phyloP scores from a whole-genome alignment of 2,888 invertebrate species.

The Unio delphinus region DNA sequence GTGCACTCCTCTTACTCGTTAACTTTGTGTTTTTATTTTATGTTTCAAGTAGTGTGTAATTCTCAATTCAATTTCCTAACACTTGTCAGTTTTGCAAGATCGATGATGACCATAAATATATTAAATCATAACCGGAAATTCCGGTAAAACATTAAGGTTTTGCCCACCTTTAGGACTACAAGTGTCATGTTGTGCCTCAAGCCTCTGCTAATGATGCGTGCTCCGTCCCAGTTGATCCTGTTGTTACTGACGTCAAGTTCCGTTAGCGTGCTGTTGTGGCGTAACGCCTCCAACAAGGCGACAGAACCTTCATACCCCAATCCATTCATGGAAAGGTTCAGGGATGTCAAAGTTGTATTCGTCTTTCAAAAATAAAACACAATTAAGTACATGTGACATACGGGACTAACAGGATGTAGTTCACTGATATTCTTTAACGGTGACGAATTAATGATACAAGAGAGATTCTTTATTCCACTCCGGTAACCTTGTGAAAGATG shows the following conservation, averaged over 20 bases:
- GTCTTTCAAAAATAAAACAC: conserved; percentile 25
- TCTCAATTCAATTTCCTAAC: too few species aligned
- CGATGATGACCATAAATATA: too few species aligned
- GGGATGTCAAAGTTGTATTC: conserved; percentile 34
- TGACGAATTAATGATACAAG: too few species aligned
- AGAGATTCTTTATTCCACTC: neutral
- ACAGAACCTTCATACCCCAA: conserved; percentile 57
- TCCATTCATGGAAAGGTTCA: conserved; percentile 59
- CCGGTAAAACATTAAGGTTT: too few species aligned
- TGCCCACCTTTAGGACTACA: conserved; percentile 39
- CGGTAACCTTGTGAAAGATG: too few species aligned
- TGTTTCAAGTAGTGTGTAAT: too few species aligned
- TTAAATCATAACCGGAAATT: too few species aligned
- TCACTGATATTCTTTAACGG: neutral
- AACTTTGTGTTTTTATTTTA: too few species aligned
- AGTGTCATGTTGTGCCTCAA: conserved; percentile 44
- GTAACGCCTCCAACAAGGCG: conserved; percentile 47
- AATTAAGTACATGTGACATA: neutral
- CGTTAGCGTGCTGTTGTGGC: conserved; percentile 37
- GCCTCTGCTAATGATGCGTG: conserved; percentile 44
- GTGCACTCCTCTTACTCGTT: too few species aligned
- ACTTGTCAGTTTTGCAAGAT: too few species aligned
- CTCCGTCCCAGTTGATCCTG: conserved; percentile 52
- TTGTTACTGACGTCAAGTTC: conserved; percentile 51
- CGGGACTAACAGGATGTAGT: neutral